These are phyloP conservation scores for Serilophus lunatus DNA, from an alignment of 2,113 vertebrate species.

Conservation along the genomic window DNA sequence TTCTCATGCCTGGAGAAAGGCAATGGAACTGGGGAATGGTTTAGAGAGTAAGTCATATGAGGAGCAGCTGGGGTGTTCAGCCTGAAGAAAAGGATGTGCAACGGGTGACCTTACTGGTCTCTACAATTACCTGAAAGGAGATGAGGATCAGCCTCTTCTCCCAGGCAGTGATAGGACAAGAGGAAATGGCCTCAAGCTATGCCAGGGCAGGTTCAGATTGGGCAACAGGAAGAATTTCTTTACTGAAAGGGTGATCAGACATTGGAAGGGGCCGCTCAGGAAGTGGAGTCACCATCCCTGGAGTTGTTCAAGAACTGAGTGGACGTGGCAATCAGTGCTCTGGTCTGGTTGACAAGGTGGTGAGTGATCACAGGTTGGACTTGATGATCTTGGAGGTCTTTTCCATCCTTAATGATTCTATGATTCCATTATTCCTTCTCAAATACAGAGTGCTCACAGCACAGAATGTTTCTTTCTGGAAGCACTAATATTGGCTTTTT, in stretches of 20 bases:
- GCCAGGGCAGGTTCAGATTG: not conserved
- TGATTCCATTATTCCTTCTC: not conserved
- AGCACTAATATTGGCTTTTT: not conserved
- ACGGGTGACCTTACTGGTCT: not conserved
- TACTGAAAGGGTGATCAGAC: no score
- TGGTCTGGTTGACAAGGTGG: not conserved
- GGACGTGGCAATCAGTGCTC: not conserved
- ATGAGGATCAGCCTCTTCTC: not conserved
- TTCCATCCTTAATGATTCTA: not conserved
- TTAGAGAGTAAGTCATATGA: not conserved
- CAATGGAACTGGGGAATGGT: not conserved
- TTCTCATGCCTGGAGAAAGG: not conserved
- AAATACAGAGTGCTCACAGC: not conserved
- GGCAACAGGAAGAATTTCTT: not conserved
- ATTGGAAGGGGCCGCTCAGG: not conserved
- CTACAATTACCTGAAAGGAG: not conserved
- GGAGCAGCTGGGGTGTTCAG: not conserved
- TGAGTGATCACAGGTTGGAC: not conserved
- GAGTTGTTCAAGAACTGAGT: not conserved
- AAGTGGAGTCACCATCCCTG: not conserved
- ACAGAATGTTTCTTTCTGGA: not conserved
- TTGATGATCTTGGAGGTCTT: not conserved
- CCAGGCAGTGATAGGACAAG: not conserved
- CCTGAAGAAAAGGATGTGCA: not conserved
- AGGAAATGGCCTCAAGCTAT: not conserved